Conservation (phyloP, 1,140 invertebrate genomes). For the Drosophila neocordata region DNA sequence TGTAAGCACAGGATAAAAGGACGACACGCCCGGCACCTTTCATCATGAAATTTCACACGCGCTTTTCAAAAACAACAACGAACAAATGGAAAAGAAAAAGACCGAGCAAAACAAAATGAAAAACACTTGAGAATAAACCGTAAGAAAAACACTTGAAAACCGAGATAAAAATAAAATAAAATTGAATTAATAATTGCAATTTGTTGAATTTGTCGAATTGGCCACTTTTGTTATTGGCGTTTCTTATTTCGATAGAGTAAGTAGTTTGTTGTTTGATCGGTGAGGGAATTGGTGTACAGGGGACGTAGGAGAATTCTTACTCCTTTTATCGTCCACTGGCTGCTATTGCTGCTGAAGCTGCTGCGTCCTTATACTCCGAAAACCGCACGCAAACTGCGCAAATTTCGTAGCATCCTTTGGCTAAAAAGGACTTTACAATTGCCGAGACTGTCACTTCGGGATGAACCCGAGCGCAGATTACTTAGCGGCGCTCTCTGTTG, state of each 20-base stretch:
- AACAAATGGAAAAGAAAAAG: neutral
- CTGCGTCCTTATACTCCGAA: slow-evolving; percentile 72
- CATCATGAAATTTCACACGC: neutral
- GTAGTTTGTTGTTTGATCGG: neutral
- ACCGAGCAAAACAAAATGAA: slow-evolving; percentile 10
- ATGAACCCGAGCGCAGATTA: neutral
- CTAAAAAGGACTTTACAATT: slow-evolving; percentile 61
- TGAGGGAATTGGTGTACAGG: neutral
- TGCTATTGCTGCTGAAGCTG: slow-evolving; percentile 47
- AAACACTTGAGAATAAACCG: neutral
- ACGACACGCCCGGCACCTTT: slow-evolving; percentile 5
- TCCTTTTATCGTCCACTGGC: slow-evolving; percentile 5
- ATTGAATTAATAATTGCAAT: neutral
- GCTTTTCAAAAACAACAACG: neutral
- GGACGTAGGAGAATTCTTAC: neutral
- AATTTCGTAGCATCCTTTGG: slow-evolving; percentile 69
- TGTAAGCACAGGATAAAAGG: neutral
- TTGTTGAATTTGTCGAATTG: neutral
- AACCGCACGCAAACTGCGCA: slow-evolving; percentile 78
- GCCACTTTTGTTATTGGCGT: neutral
- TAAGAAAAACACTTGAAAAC: neutral
- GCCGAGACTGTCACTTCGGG: slow-evolving; percentile 18
- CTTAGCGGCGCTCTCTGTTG: neutral
- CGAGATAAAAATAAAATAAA: neutral
- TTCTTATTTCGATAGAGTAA: neutral